Evolutionary conservation across 2,113 vertebrate genomes (phyloP).

Genomic region (Xerus inauris): DNA sequence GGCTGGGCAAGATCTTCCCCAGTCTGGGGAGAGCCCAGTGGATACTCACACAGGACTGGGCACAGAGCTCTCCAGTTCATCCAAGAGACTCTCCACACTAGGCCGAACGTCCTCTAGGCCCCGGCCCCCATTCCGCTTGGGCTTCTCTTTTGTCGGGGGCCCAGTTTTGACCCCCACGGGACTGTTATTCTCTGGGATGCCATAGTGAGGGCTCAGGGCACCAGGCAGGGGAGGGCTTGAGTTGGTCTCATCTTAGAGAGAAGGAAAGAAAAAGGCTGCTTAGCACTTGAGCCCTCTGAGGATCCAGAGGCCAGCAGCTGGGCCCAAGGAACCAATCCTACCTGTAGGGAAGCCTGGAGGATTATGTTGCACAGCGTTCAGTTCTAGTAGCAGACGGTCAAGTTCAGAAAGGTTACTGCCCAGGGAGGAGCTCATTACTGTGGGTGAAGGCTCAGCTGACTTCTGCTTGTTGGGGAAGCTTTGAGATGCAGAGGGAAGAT

Average conservation of each 20-base stretch:
- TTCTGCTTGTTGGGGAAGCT: slow-evolving; percentile 99
- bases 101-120: slow-evolving; percentile 92
- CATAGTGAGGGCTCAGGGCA: slow-evolving; percentile 86
- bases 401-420: slow-evolving; percentile 98
- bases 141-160: slow-evolving; percentile 90
- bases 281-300: background rate
- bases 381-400: slow-evolving; percentile 95
- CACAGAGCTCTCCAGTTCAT: slow-evolving; percentile 96
- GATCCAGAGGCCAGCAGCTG: background rate
- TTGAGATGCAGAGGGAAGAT: slow-evolving; percentile 33
- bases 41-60: slow-evolving; percentile 92
- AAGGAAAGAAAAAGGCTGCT: background rate
- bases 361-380: slow-evolving; percentile 96
- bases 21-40: fast-evolving
- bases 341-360: slow-evolving; percentile 91
- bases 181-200: slow-evolving; percentile 89
- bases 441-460: slow-evolving; percentile 92
- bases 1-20: background rate
- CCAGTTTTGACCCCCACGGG: slow-evolving; percentile 86
- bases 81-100: slow-evolving; percentile 95
- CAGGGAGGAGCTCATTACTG: slow-evolving; percentile 93
- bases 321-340: slow-evolving; percentile 66
- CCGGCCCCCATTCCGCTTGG: slow-evolving; percentile 91
- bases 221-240: slow-evolving; percentile 81
- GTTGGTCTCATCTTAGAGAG: slow-evolving; percentile 84